phyloP scores from a whole-genome alignment of 1,140 invertebrate genomes.

The Diprion similis region DNA sequence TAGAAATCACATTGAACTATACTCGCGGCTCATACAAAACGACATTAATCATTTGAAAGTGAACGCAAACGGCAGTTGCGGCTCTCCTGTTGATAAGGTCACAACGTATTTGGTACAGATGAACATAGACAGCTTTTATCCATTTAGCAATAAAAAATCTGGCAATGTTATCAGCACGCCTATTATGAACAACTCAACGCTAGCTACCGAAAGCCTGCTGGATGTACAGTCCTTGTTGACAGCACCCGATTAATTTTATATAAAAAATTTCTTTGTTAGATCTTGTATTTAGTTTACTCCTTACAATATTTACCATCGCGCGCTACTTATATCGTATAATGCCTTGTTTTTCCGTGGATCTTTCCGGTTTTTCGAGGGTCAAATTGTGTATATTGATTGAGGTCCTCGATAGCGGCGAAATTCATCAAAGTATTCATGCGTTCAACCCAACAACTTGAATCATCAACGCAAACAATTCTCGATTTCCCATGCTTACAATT shows the following conservation, averaged over 20 bases:
- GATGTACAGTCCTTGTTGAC: conserved; percentile 55
- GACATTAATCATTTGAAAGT: conserved; percentile 64
- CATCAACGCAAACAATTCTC: too few relatives aligned
- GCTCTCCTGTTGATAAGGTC: conserved; percentile 43
- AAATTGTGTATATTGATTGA: too few relatives aligned
- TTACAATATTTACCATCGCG: background rate
- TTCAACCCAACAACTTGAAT: too few relatives aligned
- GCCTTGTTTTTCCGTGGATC: background rate
- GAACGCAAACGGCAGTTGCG: conserved; percentile 38
- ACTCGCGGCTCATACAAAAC: conserved; percentile 63
- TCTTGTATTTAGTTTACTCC: background rate
- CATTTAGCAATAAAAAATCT: conserved; percentile 54
- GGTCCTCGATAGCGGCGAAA: too few relatives aligned
- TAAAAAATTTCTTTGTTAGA: background rate
- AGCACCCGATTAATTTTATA: conserved; percentile 46
- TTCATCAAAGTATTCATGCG: too few relatives aligned
- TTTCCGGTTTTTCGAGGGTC: too few relatives aligned
- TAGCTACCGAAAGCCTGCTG: conserved; percentile 52
- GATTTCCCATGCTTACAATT: background rate
- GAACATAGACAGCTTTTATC: conserved; percentile 60
- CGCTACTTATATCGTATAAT: background rate
- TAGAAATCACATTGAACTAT: conserved; percentile 70
- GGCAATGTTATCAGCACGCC: conserved; percentile 50
- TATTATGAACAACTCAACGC: conserved; percentile 55
- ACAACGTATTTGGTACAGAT: conserved; percentile 46